A percentile compares a stretch with the other conserved stretches of the same genome.
phyloP scores from a whole-genome alignment of 2,113 vertebrate species.

The Megaptera novaeangliae region DNA sequence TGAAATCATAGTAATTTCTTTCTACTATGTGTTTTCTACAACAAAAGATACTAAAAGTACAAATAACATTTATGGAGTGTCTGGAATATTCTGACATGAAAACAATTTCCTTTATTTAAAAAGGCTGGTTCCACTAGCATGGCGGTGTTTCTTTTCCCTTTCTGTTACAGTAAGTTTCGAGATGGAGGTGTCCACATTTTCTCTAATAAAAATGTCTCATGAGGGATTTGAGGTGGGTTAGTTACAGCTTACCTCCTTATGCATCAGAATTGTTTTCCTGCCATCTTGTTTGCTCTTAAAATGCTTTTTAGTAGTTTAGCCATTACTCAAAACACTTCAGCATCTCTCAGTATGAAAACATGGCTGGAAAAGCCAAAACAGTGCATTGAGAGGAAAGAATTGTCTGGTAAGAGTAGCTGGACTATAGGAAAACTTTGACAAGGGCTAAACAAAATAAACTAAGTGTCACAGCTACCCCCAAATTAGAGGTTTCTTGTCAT shows the following conservation, averaged over 20 bases:
- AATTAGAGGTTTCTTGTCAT: neutral
- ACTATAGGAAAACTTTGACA: neutral
- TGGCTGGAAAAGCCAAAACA: neutral
- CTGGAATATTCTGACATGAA: neutral
- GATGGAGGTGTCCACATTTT: neutral
- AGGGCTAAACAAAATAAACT: neutral
- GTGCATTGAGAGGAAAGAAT: neutral
- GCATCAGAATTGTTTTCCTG: neutral
- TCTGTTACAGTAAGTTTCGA: neutral
- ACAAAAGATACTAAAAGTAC: neutral
- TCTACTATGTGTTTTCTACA: neutral
- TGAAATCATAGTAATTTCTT: neutral
- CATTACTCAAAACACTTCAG: neutral
- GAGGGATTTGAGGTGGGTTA: neutral
- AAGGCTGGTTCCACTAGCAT: neutral
- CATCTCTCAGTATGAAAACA: neutral
- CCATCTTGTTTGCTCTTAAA: neutral
- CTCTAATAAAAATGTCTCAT: neutral
- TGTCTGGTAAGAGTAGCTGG: neutral
- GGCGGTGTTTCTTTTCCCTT: neutral
- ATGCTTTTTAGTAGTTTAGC: neutral
- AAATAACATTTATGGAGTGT: neutral
- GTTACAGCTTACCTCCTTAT: neutral
- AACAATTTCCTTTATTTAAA: neutral
- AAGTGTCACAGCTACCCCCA: neutral